A percentile compares a stretch with the other conserved stretches of the same genome.
Conservation (phyloP, 2,113 vertebrate species). For the Alligator sinensis region DNA sequence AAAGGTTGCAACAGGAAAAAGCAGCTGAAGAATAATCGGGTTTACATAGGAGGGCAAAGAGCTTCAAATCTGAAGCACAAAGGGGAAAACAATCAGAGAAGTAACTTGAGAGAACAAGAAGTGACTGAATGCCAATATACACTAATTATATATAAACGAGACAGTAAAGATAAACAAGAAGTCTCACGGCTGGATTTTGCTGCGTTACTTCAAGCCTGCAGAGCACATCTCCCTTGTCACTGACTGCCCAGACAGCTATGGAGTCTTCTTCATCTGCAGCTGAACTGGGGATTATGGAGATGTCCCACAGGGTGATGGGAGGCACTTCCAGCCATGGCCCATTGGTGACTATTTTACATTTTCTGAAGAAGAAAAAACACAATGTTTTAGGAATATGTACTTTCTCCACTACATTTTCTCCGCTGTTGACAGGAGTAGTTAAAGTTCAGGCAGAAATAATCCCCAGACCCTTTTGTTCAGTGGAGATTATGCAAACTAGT, state of each 20-base stretch:
- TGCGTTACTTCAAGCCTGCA: slow-evolving; percentile 90
- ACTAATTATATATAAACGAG: neutral
- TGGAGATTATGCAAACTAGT: neutral
- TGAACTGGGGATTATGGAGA: slow-evolving; percentile 87
- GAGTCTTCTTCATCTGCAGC: slow-evolving; percentile 69
- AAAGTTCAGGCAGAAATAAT: neutral
- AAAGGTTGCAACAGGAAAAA: neutral
- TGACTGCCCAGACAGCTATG: slow-evolving; percentile 93
- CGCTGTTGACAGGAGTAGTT: neutral
- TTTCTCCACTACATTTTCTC: neutral
- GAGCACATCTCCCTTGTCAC: slow-evolving; percentile 96
- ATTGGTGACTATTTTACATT: slow-evolving; percentile 92
- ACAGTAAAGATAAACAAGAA: slow-evolving; percentile 6
- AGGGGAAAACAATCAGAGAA: neutral
- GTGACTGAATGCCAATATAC: neutral
- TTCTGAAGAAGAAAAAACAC: slow-evolving; percentile 79
- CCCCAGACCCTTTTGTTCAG: neutral
- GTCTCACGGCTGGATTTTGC: slow-evolving; percentile 89
- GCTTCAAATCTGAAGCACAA: neutral
- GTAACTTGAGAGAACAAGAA: neutral
- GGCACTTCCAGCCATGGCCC: slow-evolving; percentile 96
- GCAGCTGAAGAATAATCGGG: neutral
- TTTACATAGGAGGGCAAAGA: neutral
- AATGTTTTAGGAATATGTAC: neutral
- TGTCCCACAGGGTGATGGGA: slow-evolving; percentile 88